Conservation (phyloP, 2,888 invertebrate genomes). For the Leptinotarsa tumamoca region DNA sequence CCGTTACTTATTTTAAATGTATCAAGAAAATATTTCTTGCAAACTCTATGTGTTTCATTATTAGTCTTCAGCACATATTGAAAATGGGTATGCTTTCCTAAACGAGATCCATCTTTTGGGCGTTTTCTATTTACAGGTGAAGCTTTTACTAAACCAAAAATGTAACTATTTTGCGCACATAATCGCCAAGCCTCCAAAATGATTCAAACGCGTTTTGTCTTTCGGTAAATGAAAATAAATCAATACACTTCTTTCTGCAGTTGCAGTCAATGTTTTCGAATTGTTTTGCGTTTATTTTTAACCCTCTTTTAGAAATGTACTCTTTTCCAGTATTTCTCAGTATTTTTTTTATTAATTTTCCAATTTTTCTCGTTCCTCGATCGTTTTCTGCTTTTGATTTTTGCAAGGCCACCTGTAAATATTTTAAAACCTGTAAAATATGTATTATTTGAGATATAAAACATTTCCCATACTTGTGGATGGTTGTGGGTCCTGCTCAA, state of each 20-base stretch:
- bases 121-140: slow-evolving; percentile 18
- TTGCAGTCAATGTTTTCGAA: too few species aligned
- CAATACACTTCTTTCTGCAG: slow-evolving; percentile 18
- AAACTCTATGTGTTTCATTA: slow-evolving; percentile 18
- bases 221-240: slow-evolving; percentile 20
- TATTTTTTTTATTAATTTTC: too few species aligned
- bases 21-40: slow-evolving; percentile 23
- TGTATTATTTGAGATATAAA: slow-evolving; percentile 12
- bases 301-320: too few species aligned
- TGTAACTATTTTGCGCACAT: slow-evolving; percentile 20
- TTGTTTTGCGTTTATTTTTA: slow-evolving; percentile 1
- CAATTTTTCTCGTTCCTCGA: background rate
- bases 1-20: slow-evolving; percentile 36
- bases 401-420: slow-evolving; percentile 15
- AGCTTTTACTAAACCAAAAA: slow-evolving; percentile 11
- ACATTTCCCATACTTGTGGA: slow-evolving; percentile 8
- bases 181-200: slow-evolving; percentile 20
- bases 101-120: slow-evolving; percentile 15
- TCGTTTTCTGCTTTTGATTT: background rate
- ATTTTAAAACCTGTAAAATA: slow-evolving; percentile 9
- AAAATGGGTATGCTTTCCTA: slow-evolving; percentile 13
- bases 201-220: slow-evolving; percentile 23
- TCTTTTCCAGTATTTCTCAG: too few species aligned
- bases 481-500: background rate
- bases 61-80: slow-evolving; percentile 9